Conservation (phyloP, 2,888 invertebrate species). For the Parasteatoda lunata region DNA sequence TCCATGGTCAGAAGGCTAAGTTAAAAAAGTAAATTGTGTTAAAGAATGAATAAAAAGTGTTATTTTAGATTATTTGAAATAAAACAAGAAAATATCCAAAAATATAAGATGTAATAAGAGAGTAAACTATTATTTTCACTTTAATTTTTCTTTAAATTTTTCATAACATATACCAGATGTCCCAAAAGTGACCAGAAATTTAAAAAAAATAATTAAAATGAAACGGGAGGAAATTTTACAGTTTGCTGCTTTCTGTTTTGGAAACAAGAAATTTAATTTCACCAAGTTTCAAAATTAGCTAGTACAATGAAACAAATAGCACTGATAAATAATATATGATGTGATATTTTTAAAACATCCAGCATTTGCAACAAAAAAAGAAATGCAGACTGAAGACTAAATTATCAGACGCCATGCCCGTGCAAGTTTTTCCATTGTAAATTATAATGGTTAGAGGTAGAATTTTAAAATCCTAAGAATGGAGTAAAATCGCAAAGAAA, state of each 20-base stretch:
- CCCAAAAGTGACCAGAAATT: not conserved
- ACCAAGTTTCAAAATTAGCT: too few species aligned
- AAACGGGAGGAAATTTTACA: not conserved
- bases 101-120: not conserved
- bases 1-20: conserved; percentile 90
- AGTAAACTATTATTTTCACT: not conserved
- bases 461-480: too few species aligned
- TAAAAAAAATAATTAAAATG: not conserved
- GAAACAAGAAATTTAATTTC: too few species aligned
- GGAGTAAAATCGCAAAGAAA: too few species aligned
- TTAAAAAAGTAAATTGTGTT: not conserved
- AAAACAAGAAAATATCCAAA: not conserved
- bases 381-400: too few species aligned
- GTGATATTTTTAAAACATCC: too few species aligned
- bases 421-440: too few species aligned
- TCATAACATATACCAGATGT: not conserved
- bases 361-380: too few species aligned
- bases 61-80: not conserved
- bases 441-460: too few species aligned
- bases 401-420: too few species aligned
- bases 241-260: not conserved
- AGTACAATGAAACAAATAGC: too few species aligned
- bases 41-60: not conserved
- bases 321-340: too few species aligned
- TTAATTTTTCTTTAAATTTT: not conserved